Base-by-base conservation (phyloP, 2,113 vertebrate species). In the Calyptommatus sinebrachiatus region DNA sequence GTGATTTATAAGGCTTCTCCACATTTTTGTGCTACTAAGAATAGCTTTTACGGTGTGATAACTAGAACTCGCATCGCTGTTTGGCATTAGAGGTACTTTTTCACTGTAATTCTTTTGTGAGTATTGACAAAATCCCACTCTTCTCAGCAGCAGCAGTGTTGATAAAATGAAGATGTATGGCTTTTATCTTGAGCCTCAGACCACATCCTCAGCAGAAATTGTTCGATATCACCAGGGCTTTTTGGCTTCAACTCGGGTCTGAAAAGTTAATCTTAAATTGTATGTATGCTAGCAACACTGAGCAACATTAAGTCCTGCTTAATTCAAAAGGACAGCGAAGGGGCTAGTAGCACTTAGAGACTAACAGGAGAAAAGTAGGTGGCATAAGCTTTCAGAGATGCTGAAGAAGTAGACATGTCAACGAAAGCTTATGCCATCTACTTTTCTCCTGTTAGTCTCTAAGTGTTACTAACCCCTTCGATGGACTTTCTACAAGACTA, bases 1-100 rank as follows among this genome's bases (percentile, higher is more conserved):
- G 6, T 60, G 8, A n/a, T 83, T 84, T 20, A 21, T 77, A 53
- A 77, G 26, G 20, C 62, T 85, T 7, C 63, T 29, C 60, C 21
- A 61, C 45, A 66, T 79, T 48, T 11, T 72, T 35, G 6, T 79
- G 60, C 24, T 22, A 80, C 16, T 74, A 35, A 41, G 62, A 76
- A 31, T 46, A 71, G 11, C 77, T 87, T 48, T 76, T 68, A 18
- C 61, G 71, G 6, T 4, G 26, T 41, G 73, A 8, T 72, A 66
- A 8, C 57, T 78, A 71, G 28, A 69, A 26, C 10, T 12, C 76
- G 60, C 83, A 66, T 9, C 29, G 1, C 28, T 65, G 41, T 41
- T 1, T 2, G 74, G 18, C 22, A 73, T 41, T 75, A 7, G 2
- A 67, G 18, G 20, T 69, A n/a, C 62, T 28, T 10, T 77, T 76